Evolutionary conservation across 2,113 vertebrate genomes (phyloP).

Genomic region (Myotis lucifugus): DNA sequence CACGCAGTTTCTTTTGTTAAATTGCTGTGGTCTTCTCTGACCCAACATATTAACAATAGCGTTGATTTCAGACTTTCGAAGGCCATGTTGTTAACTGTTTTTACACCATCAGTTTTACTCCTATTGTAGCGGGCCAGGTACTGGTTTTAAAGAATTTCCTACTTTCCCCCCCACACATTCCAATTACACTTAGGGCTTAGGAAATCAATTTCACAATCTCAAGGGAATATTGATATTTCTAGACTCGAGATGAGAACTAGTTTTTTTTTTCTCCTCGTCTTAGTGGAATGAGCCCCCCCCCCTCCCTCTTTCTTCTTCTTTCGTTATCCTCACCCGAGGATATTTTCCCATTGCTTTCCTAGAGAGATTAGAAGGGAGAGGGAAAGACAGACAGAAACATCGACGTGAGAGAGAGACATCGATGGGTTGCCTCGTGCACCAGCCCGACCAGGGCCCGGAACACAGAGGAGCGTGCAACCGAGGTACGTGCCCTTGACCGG

Average conservation of each 20-base stretch:
- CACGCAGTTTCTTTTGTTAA: slow-evolving; percentile 23
- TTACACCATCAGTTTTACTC: not conserved
- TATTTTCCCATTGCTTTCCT: no score
- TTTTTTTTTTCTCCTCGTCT: not conserved
- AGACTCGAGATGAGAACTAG: not conserved
- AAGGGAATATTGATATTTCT: slow-evolving; percentile 18
- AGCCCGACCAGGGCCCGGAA: no score
- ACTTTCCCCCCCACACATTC: no score
- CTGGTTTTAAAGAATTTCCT: not conserved
- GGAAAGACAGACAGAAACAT: no score
- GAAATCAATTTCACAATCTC: not conserved
- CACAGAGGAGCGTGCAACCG: no score
- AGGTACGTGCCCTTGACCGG: no score
- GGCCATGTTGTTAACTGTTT: not conserved
- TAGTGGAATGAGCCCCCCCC: no score
- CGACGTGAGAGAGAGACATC: no score
- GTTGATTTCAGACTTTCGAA: slow-evolving; percentile 26
- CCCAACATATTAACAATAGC: not conserved
- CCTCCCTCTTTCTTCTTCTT: no score
- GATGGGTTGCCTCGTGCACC: no score
- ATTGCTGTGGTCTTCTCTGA: slow-evolving; percentile 4
- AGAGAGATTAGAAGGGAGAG: no score
- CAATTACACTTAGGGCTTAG: not conserved
- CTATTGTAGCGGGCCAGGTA: not conserved
- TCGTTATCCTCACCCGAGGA: no score